Percentiles rank a stretch among this genome's conserved stretches.
Conservation (phyloP, 2,113 vertebrate species). For the Paradisaea rubra region DNA sequence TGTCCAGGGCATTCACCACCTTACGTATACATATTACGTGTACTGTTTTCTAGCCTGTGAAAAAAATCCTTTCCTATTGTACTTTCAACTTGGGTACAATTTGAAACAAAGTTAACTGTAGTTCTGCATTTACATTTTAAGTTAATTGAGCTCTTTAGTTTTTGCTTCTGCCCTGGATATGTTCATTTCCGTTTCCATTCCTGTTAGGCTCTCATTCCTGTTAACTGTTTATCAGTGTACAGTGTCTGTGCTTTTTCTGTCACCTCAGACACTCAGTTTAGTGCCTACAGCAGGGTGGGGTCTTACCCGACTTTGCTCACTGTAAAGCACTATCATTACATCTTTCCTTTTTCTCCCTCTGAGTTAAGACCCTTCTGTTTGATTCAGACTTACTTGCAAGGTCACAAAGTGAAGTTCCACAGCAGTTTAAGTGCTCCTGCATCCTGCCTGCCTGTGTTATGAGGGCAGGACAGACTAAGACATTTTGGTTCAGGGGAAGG, state of each 20-base stretch:
- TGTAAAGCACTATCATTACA: background rate
- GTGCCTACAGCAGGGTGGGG: background rate
- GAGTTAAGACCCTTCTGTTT: background rate
- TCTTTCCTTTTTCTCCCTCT: background rate
- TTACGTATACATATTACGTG: accelerated
- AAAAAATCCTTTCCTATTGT: background rate
- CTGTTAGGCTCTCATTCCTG: background rate
- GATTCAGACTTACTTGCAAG: background rate
- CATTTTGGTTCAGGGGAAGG: background rate
- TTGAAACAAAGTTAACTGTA: background rate
- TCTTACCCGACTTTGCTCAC: background rate
- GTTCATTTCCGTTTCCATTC: background rate
- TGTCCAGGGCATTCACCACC: no score
- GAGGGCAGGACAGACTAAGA: background rate
- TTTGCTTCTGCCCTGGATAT: background rate
- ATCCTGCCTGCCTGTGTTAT: background rate
- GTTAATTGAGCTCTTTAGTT: background rate
- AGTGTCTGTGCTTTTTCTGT: background rate
- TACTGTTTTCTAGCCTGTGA: background rate
- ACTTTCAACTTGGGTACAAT: background rate
- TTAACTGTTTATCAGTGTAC: background rate
- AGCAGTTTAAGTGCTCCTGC: background rate
- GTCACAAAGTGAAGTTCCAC: background rate
- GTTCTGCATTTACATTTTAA: background rate
- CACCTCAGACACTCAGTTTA: background rate